Percentiles rank a stretch among this genome's conserved stretches.
These are phyloP conservation scores for Zele albiditarsus DNA, from an alignment of 2,888 invertebrate genomes.

Conservation along the genomic window DNA sequence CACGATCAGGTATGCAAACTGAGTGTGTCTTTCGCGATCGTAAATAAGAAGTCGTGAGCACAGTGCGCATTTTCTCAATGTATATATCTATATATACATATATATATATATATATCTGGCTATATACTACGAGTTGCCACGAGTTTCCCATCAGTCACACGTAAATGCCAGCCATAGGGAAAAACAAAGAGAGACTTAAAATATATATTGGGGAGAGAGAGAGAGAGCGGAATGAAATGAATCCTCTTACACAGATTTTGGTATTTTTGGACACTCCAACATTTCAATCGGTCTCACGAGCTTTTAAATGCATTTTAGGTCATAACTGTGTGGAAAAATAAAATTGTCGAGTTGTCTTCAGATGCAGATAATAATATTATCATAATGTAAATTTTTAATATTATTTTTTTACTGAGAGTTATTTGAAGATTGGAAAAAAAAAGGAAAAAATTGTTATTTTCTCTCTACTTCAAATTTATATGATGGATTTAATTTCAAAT, in stretches of 20 bases:
- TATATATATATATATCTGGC: neutral
- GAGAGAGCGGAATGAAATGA: neutral
- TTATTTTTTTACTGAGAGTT: neutral
- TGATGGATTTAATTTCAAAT: no score
- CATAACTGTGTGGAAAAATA: neutral
- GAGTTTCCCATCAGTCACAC: conserved; percentile 23
- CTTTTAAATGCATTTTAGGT: neutral
- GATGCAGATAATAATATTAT: no score
- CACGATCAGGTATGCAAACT: conserved; percentile 51
- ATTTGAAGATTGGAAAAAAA: no score
- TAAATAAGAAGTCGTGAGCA: conserved; percentile 41
- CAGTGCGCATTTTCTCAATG: conserved; percentile 12
- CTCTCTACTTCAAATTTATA: no score
- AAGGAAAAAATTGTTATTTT: no score
- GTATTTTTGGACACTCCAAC: neutral
- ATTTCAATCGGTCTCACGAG: neutral
- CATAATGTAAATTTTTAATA: neutral
- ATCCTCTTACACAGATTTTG: neutral
- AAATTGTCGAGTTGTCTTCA: neutral
- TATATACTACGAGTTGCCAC: conserved; percentile 14
- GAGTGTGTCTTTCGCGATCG: conserved; percentile 41
- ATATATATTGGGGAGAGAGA: neutral
- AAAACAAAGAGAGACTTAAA: neutral
- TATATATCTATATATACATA: neutral
- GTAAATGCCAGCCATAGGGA: neutral